These are phyloP conservation scores for Reticulitermes lucifugus DNA, from an alignment of 2,888 invertebrate species.

Conservation along the genomic window DNA sequence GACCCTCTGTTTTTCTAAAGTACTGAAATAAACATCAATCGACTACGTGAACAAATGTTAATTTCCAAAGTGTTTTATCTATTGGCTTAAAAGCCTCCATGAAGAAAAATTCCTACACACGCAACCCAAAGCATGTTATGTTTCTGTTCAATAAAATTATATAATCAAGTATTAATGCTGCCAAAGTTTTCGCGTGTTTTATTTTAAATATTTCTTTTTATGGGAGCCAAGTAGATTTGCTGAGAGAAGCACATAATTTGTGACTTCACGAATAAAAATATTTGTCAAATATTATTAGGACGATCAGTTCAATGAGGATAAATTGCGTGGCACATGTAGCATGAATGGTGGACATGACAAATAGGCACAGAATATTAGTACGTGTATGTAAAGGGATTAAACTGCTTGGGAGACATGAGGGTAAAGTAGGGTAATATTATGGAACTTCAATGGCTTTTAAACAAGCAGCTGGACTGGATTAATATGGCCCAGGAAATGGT, in stretches of 20 bases:
- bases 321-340: neutral
- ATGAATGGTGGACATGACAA: neutral
- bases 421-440: neutral
- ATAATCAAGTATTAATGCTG: no score
- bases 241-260: no score
- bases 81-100: conserved; percentile 30
- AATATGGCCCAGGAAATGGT: neutral
- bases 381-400: neutral
- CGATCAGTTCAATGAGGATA: neutral
- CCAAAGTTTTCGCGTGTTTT: no score
- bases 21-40: neutral
- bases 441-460: no score
- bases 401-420: neutral
- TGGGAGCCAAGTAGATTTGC: no score
- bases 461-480: neutral
- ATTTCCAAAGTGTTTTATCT: conserved; percentile 18
- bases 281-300: neutral
- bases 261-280: neutral
- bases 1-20: neutral
- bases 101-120: conserved; percentile 4
- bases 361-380: neutral
- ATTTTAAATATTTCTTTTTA: no score
- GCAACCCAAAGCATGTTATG: neutral
- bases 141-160: no score
- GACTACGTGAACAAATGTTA: conserved; percentile 13